Conservation (phyloP, 2,797 vertebrate genomes). For the Protosalanx chinensis region DNA sequence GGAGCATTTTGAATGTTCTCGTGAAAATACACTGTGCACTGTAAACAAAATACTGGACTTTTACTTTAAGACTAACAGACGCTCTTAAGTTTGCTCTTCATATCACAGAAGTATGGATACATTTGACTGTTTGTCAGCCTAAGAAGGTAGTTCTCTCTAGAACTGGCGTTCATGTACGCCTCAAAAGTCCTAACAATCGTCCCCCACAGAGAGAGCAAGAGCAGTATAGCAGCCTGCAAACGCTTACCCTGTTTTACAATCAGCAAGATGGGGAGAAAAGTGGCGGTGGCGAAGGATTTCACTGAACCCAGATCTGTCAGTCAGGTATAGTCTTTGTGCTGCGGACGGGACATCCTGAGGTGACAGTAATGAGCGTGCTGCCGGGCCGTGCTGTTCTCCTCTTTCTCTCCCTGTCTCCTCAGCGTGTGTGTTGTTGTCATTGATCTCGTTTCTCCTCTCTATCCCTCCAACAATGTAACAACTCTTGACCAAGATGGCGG, state of each 20-base stretch:
- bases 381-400: not conserved
- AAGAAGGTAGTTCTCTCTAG: no score
- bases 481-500: not conserved
- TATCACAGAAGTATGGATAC: no score
- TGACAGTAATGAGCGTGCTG: slow-evolving; percentile 48
- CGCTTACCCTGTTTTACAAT: slow-evolving; percentile 35
- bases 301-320: slow-evolving; percentile 51
- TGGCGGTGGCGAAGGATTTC: slow-evolving; percentile 8
- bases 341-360: slow-evolving; percentile 39
- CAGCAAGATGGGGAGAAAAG: slow-evolving; percentile 24
- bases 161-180: no score
- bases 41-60: not conserved
- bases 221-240: not conserved
- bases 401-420: slow-evolving; percentile 12
- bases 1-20: not conserved
- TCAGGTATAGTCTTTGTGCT: slow-evolving; percentile 26
- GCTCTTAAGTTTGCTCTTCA: not conserved
- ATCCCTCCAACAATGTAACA: slow-evolving; percentile 22
- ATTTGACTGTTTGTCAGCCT: no score
- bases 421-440: not conserved
- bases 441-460: slow-evolving; percentile 13
- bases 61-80: not conserved
- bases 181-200: no score
- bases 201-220: not conserved
- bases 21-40: no score